Conservation (phyloP, 2,797 vertebrate genomes). For the Pangasius macronema region DNA sequence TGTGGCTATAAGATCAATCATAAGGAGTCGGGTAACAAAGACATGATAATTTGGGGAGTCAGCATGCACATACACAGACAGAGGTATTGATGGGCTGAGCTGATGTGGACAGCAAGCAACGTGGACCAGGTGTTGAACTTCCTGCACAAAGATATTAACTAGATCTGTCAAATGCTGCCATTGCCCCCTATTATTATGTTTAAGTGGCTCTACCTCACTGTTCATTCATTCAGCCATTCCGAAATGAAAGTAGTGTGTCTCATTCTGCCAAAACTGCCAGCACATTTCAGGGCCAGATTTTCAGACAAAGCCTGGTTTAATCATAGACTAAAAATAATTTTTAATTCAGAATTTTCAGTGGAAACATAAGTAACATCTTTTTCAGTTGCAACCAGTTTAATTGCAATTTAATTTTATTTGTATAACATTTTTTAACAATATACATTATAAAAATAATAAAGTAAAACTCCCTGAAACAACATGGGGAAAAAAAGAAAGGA, state of each 20-base stretch:
- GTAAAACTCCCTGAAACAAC: neutral
- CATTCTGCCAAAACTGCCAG: neutral
- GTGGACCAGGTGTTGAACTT: conserved; percentile 86
- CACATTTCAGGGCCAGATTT: neutral
- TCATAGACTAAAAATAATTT: neutral
- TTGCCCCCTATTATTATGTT: conserved; percentile 81
- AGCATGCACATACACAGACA: conserved; percentile 60
- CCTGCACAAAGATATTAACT: conserved; percentile 86
- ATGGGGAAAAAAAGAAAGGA: neutral
- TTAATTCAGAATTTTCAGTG: neutral
- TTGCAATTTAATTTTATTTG: neutral
- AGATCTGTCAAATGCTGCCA: conserved; percentile 74
- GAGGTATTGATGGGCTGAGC: conserved; percentile 66
- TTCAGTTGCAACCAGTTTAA: neutral
- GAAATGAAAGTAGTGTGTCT: neutral
- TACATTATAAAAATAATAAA: neutral
- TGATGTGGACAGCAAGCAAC: conserved; percentile 69
- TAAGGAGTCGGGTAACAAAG: conserved; percentile 78
- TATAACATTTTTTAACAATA: neutral
- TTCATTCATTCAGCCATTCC: conserved; percentile 30
- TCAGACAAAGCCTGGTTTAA: neutral
- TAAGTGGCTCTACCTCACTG: conserved; percentile 56
- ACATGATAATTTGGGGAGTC: conserved; percentile 77
- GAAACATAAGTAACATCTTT: neutral
- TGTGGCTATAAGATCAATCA: conserved; percentile 60